A percentile compares a stretch with the other conserved stretches of the same genome.
These are phyloP conservation scores for Lordiphosa collinella DNA, from an alignment of 1,140 invertebrate species.

Conservation along the genomic window DNA sequence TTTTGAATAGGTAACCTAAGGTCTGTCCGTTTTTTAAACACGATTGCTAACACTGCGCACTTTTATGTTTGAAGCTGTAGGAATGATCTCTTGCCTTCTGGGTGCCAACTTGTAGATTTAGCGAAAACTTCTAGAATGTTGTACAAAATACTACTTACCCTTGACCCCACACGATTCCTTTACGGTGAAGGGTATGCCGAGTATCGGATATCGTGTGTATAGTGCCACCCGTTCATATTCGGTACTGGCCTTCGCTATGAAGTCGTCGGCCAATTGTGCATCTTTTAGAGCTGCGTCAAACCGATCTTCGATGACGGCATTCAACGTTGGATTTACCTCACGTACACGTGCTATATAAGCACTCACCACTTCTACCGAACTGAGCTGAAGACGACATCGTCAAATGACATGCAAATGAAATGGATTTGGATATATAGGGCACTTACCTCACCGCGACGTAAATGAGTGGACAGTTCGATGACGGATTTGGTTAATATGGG, in stretches of 20 bases:
- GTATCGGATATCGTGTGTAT: conserved; percentile 82
- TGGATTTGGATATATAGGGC: conserved; percentile 1
- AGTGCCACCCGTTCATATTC: conserved; percentile 81
- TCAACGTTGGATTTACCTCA: conserved; percentile 86
- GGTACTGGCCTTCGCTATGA: conserved; percentile 57
- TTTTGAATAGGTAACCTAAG: no score
- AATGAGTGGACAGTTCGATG: conserved; percentile 38
- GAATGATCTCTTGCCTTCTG: no score
- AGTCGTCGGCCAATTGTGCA: conserved; percentile 82
- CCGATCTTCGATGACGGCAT: conserved; percentile 87
- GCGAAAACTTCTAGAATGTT: not conserved
- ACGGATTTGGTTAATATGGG: conserved; percentile 51
- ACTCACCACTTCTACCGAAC: conserved; percentile 83
- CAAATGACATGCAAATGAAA: conserved; percentile 27
- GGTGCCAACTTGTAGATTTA: no score
- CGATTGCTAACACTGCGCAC: no score
- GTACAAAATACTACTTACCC: conserved; percentile 76
- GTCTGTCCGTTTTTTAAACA: no score
- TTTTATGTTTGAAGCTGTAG: no score
- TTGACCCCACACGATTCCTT: conserved; percentile 86
- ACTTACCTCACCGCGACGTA: conserved; percentile 60
- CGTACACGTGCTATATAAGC: conserved; percentile 85
- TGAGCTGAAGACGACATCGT: conserved; percentile 78
- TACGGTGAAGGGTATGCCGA: conserved; percentile 89
- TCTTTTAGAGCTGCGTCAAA: conserved; percentile 86